Conservation (phyloP, 2,888 invertebrate species). For the Xanthia togata region DNA sequence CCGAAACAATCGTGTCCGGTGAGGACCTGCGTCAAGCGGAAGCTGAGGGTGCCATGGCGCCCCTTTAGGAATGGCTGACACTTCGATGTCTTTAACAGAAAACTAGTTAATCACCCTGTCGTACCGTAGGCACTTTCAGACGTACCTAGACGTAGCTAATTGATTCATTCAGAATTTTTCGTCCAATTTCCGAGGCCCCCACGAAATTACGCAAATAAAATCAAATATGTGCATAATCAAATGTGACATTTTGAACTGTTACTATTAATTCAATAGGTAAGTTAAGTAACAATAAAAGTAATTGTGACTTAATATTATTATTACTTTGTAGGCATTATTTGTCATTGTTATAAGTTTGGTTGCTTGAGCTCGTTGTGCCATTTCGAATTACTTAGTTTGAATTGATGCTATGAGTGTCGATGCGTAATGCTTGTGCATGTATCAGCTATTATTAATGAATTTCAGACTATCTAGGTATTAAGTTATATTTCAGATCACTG, state of each 20-base stretch:
- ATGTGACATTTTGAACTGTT: constrained; percentile 60
- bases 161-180: not conserved
- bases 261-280: constrained; percentile 61
- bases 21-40: no score
- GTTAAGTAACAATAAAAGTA: constrained; percentile 52
- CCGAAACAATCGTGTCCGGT: no score
- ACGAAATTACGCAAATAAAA: constrained; percentile 46
- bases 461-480: constrained; percentile 3
- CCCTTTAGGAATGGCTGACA: no score
- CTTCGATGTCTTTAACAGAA: no score
- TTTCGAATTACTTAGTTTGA: constrained; percentile 20
- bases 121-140: not conserved
- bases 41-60: no score
- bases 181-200: constrained; percentile 18
- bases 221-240: constrained; percentile 62
- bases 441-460: not conserved
- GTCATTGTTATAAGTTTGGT: constrained; percentile 40
- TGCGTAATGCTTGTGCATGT: not conserved
- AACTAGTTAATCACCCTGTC: no score
- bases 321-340: constrained; percentile 42
- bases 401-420: not conserved
- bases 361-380: constrained; percentile 53
- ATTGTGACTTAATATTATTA: constrained; percentile 60
- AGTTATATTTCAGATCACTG: not conserved
- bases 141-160: not conserved